Conservation (phyloP, 92 coral and sea anemone genomes). For the Bergia puertoricense region DNA sequence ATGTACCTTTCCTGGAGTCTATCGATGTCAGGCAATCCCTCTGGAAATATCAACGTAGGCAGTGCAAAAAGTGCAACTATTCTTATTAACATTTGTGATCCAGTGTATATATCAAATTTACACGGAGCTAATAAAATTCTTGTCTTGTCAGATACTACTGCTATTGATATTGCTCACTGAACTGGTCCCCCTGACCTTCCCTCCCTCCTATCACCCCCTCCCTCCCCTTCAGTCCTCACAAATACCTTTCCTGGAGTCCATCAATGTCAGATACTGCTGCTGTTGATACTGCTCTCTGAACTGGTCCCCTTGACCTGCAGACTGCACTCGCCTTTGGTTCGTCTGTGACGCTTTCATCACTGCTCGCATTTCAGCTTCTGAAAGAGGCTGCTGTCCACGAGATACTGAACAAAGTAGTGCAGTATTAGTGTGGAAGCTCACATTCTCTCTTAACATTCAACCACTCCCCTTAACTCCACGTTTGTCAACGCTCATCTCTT, state of each 20-base stretch:
- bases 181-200: not conserved
- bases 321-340: constrained; percentile 63
- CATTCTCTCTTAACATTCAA: not conserved
- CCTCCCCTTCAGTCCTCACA: not conserved
- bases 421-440: not conserved
- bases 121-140: no score
- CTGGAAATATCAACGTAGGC: no score
- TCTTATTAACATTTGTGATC: no score
- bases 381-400: constrained; percentile 73
- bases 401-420: not conserved
- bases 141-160: constrained; percentile 55
- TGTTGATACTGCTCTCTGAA: constrained; percentile 36
- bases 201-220: not conserved
- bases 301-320: constrained; percentile 52
- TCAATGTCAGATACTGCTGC: constrained; percentile 64
- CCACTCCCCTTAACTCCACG: not conserved
- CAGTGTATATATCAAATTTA: no score
- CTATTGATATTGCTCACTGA: constrained; percentile 25
- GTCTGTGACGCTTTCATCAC: constrained; percentile 94
- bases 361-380: constrained; percentile 93
- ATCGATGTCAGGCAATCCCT: constrained; percentile 46
- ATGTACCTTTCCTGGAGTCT: constrained; percentile 73
- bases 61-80: no score
- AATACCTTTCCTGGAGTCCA: constrained; percentile 75
- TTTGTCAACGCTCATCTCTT: not conserved